Evolutionary conservation across 2,113 vertebrate genomes (phyloP).

Genomic region (Silurus meridionalis): DNA sequence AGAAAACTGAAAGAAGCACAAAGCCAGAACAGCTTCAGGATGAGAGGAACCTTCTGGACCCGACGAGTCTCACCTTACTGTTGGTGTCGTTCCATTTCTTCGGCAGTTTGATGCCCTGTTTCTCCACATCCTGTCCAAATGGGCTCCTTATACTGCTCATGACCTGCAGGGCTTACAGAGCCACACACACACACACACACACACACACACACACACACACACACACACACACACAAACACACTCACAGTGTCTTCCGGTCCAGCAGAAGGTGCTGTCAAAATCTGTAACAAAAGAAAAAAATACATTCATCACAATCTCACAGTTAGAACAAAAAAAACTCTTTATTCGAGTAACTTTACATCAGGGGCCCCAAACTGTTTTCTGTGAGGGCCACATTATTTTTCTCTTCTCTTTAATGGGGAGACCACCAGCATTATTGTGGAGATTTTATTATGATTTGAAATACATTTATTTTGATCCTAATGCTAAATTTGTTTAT

Average conservation of each 20-base stretch:
- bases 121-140: slow-evolving; percentile 59
- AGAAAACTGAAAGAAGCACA: background rate
- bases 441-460: no score
- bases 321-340: background rate
- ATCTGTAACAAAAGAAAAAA: slow-evolving; percentile 23
- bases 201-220: background rate
- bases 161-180: slow-evolving; percentile 38
- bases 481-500: no score
- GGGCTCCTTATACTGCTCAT: slow-evolving; percentile 56
- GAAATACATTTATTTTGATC: no score
- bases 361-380: no score
- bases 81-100: slow-evolving; percentile 55
- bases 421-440: no score
- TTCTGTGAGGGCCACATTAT: no score
- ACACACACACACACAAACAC: background rate
- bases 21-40: background rate
- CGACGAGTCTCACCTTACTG: slow-evolving; percentile 45
- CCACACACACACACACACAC: slow-evolving; percentile 12
- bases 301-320: background rate
- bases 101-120: slow-evolving; percentile 57
- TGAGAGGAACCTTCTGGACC: background rate
- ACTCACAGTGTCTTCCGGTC: background rate
- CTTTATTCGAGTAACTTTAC: background rate
- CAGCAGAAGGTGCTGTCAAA: slow-evolving; percentile 43
- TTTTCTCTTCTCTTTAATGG: no score